Base-by-base conservation (phyloP, 2,888 invertebrate genomes). In the Diadegma fenestrale region DNA sequence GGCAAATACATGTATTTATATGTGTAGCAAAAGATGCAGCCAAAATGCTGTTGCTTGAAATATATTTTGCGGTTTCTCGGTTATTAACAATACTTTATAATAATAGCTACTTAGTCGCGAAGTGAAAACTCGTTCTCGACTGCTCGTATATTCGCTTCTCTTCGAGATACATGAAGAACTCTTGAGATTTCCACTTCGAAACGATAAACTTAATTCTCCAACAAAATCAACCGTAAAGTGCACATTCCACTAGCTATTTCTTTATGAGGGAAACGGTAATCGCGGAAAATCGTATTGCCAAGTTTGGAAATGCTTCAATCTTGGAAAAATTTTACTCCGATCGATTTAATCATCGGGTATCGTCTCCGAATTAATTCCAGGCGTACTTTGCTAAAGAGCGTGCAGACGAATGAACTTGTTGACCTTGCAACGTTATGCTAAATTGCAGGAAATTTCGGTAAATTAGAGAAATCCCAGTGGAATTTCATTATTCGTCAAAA, bases 1-100 rank as follows among this genome's bases (percentile, higher is more conserved):
- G 8, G 0, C 37, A 37, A 37, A 37, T 37, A 37, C 10, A 37
- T 37, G 37, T 37, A 37, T 37, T 37, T 37, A 37, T 63, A 71
- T n/a, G 64, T 14, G 30, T 58, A 54, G 14, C 5, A 22, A 48
- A 37, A 26, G 19, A 30, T 66, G 22, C 30, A 26, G 26, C 64
- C 30, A 43, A 22, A 26, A 54, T 63, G 41, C 54, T 63, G 48
- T 73, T 73, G 81, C 63, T 48, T 63, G 75, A 69, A 73, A 75
- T 43, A 63, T 33, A 78, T 69, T 71, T 85, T 66, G 51, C 81
- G 58, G 76, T 61, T 63, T 51, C 61, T 33, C 45, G 54, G 81
- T 81, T 79, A 85, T 85, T 81, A 85, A 81, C 66, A 81, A 78
- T 79, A 79, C 81, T 85, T 78, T 69, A 78, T 45, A 54, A 63